Conservation (phyloP, 2,797 vertebrate genomes). For the Florisuga fusca region DNA sequence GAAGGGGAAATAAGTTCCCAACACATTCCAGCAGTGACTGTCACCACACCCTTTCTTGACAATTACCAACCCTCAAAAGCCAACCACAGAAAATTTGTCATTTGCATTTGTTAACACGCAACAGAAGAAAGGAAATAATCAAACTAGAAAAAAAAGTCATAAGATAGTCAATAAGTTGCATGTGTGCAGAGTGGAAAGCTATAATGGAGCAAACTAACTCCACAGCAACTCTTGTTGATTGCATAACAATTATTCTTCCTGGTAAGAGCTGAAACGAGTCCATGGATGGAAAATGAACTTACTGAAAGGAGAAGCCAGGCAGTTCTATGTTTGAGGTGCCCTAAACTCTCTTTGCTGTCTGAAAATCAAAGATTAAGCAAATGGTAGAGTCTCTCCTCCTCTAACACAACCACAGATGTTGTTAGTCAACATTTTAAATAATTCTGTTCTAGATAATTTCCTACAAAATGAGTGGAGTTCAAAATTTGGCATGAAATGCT, state of each 20-base stretch:
- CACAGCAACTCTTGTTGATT: accelerated
- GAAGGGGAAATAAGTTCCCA: constrained; percentile 35
- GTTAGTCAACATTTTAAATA: not conserved
- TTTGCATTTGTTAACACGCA: not conserved
- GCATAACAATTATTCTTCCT: not conserved
- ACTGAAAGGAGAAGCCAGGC: not conserved
- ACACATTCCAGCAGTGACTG: constrained; percentile 12
- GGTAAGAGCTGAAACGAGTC: not conserved
- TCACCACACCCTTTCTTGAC: not conserved
- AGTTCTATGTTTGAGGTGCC: not conserved
- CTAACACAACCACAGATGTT: not conserved
- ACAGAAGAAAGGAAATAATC: not conserved
- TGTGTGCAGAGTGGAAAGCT: not conserved
- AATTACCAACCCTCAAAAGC: constrained; percentile 23
- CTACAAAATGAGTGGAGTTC: not conserved
- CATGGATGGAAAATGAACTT: not conserved
- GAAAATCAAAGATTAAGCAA: not conserved
- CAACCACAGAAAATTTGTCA: constrained; percentile 10
- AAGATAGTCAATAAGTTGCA: not conserved
- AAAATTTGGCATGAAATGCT: not conserved
- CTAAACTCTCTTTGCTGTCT: not conserved
- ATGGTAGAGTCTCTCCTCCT: not conserved
- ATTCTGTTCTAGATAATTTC: not conserved
- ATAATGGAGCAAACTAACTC: not conserved
- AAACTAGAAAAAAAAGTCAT: not conserved